Percentiles rank a stretch among this genome's conserved stretches.
Evolutionary conservation across 2,113 vertebrate species (phyloP).

Genomic region (Sinocyclocheilus rhinocerous): DNA sequence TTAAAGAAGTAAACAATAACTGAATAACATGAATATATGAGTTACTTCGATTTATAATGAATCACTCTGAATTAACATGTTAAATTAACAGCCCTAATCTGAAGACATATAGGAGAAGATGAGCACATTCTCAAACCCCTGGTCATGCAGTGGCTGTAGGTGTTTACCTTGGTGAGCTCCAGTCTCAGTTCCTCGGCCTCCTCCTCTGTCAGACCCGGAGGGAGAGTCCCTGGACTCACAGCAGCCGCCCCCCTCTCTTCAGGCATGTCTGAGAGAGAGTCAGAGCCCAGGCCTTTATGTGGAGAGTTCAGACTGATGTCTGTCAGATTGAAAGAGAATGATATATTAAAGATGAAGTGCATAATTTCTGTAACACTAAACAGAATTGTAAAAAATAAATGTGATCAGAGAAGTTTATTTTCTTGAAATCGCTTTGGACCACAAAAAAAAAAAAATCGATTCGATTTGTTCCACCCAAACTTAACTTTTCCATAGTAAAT

Average conservation of each 20-base stretch:
- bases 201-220: conserved; percentile 82
- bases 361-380: not conserved
- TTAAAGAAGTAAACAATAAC: not conserved
- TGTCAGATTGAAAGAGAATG: conserved; percentile 62
- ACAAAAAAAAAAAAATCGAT: too few relatives aligned
- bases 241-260: conserved; percentile 72
- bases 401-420: too few relatives aligned
- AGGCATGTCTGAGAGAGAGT: conserved; percentile 80
- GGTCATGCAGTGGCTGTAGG: not conserved
- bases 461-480: not conserved
- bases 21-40: not conserved
- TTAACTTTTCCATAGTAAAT: not conserved
- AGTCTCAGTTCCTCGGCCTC: conserved; percentile 87
- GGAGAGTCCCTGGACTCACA: conserved; percentile 58
- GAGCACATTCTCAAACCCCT: not conserved
- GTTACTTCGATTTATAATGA: not conserved
- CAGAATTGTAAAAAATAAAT: not conserved
- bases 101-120: not conserved
- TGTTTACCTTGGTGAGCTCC: conserved; percentile 85
- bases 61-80: not conserved
- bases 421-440: too few relatives aligned
- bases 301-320: conserved; percentile 99
- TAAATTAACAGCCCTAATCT: not conserved
- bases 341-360: not conserved
- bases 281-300: conserved; percentile 87